A percentile compares a stretch with the other conserved stretches of the same genome.
phyloP scores from a whole-genome alignment of 2,888 invertebrate genomes.

The Meghimatium bilineatum region DNA sequence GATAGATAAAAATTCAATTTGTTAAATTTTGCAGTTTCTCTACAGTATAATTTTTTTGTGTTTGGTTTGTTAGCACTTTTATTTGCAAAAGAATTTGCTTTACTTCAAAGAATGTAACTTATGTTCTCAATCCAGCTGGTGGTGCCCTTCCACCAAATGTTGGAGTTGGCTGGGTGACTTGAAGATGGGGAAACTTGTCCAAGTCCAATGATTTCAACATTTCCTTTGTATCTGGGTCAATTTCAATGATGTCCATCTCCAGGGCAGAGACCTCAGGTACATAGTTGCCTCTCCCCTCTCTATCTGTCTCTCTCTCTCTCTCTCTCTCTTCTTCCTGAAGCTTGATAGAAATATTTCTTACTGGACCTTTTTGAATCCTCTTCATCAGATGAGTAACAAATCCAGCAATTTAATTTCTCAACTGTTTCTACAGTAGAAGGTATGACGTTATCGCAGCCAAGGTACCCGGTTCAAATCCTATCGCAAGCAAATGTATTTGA shows the following conservation, averaged over 20 bases:
- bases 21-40: no score
- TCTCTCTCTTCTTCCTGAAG: slow-evolving; percentile 99
- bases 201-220: slow-evolving; percentile 93
- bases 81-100: neutral
- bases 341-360: slow-evolving; percentile 99
- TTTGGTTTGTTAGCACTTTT: neutral
- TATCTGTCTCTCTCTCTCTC: no score
- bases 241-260: slow-evolving; percentile 94
- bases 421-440: no score
- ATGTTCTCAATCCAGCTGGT: slow-evolving; percentile 29
- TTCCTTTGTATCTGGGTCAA: slow-evolving; percentile 98
- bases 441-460: no score
- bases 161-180: slow-evolving; percentile 30
- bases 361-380: slow-evolving; percentile 96
- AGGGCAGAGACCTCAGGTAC: slow-evolving; percentile 98
- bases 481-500: no score
- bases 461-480: no score
- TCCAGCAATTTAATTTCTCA: slow-evolving; percentile 99
- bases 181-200: slow-evolving; percentile 27
- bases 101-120: neutral
- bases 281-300: slow-evolving; percentile 99
- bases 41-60: no score
- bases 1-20: no score
- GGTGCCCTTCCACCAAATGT: slow-evolving; percentile 34
- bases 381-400: slow-evolving; percentile 99